Base-by-base conservation (phyloP, 2,113 vertebrate species). In the Piaya cayana region DNA sequence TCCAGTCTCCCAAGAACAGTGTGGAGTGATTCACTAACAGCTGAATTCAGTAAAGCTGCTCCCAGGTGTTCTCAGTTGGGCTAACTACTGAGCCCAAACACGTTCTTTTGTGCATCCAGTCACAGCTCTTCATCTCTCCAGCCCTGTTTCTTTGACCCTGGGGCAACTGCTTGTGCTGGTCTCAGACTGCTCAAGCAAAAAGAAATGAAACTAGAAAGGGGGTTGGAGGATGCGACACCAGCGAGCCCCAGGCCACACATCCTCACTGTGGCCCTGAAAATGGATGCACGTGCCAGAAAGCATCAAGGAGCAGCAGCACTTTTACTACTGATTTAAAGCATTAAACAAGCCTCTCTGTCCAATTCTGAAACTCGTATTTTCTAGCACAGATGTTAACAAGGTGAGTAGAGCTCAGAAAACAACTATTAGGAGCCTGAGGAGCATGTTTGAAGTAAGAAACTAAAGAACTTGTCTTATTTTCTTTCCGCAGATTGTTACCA, bases 321-420 rank as follows among this genome's bases (percentile, higher is more conserved):
- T 20, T 91, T 55, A 42, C 59, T 70, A 45, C 70, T 20, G 55
- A 77, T 55, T 55, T 22, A 72, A 86, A 76, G 55, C 63, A 45
- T 77, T 80, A 62, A 79, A 76, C 0, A 9, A 88, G 17, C 36
- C 23, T 37, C 49, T 76, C 58, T 52, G 34, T 76, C 71, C 37
- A 77, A 0, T 65, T 84, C 74, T 92, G 68, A 60, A 74, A 86
- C 37, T 32, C 19, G 11, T 36, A 45, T 32, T 19, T 36, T 75
- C 75, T 17, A 89, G 53, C 64, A 78, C 47, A 91, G 68, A 84
- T 78, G 45, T 81, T n/a, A 74, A 65, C 59, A 91, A 91, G 67
- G 92, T 92, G 78, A 49, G 55, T 93, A 94, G 56, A 84, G 39
- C 71, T 92, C 56, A 71, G 68, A 75, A 81, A 59, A 45, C 45